Conservation (phyloP, 2,797 vertebrate species). For the Falco berigora region DNA sequence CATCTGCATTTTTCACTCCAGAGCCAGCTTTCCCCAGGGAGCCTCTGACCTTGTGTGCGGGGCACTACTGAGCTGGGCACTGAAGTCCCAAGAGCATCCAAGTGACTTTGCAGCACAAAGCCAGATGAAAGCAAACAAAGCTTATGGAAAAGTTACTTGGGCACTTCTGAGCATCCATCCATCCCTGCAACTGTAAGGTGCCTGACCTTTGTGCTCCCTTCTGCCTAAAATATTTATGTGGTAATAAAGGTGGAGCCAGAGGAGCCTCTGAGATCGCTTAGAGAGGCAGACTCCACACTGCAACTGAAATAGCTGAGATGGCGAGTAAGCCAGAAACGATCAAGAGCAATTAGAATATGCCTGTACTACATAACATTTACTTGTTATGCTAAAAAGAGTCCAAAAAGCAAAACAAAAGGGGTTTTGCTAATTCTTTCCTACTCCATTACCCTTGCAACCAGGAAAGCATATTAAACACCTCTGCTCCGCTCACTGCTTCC, state of each 20-base stretch:
- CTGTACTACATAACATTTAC: background rate
- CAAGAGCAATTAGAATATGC: background rate
- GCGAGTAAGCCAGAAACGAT: background rate
- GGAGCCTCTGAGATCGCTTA: background rate
- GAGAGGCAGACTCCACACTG: background rate
- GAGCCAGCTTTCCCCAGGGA: background rate
- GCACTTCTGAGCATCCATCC: background rate
- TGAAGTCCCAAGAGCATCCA: background rate
- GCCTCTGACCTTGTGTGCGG: background rate
- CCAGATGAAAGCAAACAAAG: background rate
- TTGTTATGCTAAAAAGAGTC: background rate
- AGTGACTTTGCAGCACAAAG: background rate
- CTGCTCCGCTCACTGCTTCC: background rate
- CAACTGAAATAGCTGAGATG: background rate
- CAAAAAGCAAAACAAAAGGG: background rate
- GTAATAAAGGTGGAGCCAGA: background rate
- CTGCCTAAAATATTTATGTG: background rate
- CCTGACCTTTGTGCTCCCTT: background rate
- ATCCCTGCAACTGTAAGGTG: background rate
- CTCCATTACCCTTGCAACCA: background rate
- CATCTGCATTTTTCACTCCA: background rate
- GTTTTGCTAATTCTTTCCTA: background rate
- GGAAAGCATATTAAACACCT: background rate
- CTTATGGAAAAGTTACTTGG: background rate
- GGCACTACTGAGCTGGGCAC: rapidly evolving